These are phyloP conservation scores for Melopsittacus undulatus DNA, from an alignment of 2,797 vertebrate species.

Conservation along the genomic window DNA sequence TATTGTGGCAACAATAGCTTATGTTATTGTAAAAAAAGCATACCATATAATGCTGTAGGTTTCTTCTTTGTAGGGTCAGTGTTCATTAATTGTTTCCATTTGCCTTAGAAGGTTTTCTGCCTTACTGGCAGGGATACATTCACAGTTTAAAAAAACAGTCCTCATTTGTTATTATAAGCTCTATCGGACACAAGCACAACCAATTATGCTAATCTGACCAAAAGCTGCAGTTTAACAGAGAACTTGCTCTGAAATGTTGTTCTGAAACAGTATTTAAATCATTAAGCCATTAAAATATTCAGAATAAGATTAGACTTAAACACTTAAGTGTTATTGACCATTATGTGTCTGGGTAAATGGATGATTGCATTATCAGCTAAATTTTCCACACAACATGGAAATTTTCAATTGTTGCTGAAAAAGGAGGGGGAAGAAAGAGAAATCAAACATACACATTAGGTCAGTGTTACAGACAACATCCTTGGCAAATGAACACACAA, in stretches of 20 bases:
- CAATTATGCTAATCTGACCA: neutral
- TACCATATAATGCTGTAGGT: neutral
- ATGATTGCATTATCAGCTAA: slow-evolving; percentile 91
- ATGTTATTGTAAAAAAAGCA: neutral
- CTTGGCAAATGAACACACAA: neutral
- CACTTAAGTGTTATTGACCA: slow-evolving; percentile 76
- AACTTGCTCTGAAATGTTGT: neutral
- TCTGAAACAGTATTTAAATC: neutral
- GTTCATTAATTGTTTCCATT: neutral
- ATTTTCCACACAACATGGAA: slow-evolving; percentile 92
- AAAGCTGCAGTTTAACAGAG: neutral
- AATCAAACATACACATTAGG: neutral
- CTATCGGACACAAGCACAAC: neutral
- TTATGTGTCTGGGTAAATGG: slow-evolving; percentile 92
- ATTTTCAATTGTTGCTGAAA: slow-evolving; percentile 91
- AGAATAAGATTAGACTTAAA: neutral
- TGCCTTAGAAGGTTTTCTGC: neutral
- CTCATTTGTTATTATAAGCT: neutral
- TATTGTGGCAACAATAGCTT: neutral
- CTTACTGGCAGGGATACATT: neutral
- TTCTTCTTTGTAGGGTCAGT: neutral
- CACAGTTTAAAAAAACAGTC: neutral
- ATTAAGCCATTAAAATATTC: neutral
- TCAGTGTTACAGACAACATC: neutral
- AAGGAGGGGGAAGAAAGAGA: neutral